These are phyloP conservation scores for Platygyra sinensis DNA, from an alignment of 64 coral and sea anemone genomes.

Conservation along the genomic window DNA sequence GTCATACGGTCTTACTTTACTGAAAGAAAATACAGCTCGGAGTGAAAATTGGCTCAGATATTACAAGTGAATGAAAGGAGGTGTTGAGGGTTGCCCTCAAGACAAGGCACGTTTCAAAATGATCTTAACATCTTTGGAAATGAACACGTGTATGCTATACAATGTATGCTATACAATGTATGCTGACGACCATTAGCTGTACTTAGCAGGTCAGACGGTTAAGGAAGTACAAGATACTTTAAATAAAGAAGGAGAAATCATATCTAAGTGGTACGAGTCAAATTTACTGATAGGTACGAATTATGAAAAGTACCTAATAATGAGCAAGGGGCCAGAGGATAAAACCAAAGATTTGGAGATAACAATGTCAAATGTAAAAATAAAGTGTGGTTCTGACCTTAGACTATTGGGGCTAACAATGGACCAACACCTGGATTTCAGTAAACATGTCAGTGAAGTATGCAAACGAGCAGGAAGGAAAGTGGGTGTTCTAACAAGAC, in stretches of 20 bases:
- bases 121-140: conserved; percentile 11
- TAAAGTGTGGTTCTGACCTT: conserved; percentile 12
- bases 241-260: conserved; percentile 20
- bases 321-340: neutral
- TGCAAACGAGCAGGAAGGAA: conserved; percentile 23
- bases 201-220: neutral
- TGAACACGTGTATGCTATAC: too few relatives aligned
- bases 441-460: conserved; percentile 22
- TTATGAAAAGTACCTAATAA: neutral
- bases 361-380: too few relatives aligned
- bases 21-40: too few relatives aligned
- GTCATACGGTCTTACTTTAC: too few relatives aligned
- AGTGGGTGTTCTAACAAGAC: neutral
- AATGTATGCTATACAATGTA: conserved; percentile 2
- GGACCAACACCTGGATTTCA: too few relatives aligned
- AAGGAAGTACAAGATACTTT: neutral
- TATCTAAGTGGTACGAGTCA: conserved; percentile 4
- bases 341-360: conserved; percentile 13
- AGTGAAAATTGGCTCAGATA: too few relatives aligned
- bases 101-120: too few relatives aligned
- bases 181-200: conserved; percentile 14
- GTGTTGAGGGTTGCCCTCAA: neutral
- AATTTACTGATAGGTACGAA: conserved; percentile 22
- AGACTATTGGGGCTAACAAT: conserved; percentile 11
- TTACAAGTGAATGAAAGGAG: neutral